Percentiles rank a stretch among this genome's conserved stretches.
Conservation (phyloP, 2,888 invertebrate species). For the Himalopsyche japonica region DNA sequence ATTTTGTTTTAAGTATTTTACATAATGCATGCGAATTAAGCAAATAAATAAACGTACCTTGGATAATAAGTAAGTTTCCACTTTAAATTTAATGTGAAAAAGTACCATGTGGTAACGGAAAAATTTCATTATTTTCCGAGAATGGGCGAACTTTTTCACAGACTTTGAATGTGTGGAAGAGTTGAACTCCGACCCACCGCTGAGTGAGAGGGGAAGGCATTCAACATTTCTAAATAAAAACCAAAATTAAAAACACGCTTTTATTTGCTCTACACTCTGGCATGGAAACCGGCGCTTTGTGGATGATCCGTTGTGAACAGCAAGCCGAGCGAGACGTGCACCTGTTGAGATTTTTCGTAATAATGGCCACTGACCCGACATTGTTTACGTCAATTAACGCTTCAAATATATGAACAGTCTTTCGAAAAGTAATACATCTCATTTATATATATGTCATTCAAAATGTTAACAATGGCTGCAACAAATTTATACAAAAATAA, state of each 20-base stretch:
- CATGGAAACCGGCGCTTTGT: background rate
- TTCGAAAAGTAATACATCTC: too few species aligned
- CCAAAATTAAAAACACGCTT: slow-evolving; percentile 8
- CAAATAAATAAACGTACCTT: too few species aligned
- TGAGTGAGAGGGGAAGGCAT: background rate
- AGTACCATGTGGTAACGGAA: background rate
- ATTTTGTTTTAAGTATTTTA: too few species aligned
- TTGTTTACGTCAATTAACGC: background rate
- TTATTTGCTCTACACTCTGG: background rate
- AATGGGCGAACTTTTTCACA: background rate
- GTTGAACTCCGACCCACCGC: background rate
- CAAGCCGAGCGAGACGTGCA: background rate
- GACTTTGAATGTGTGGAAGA: background rate
- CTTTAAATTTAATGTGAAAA: background rate
- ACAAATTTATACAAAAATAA: too few species aligned
- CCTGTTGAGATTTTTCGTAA: background rate
- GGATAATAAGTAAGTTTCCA: too few species aligned
- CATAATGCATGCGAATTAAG: too few species aligned
- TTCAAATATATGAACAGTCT: background rate
- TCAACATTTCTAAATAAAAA: slow-evolving; percentile 2
- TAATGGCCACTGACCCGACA: background rate
- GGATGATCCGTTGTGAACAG: background rate
- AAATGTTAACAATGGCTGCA: too few species aligned
- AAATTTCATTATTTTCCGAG: background rate
- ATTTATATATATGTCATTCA: too few species aligned